Base-by-base conservation (phyloP, 2,797 vertebrate species). In the Novumbra hubbsi region DNA sequence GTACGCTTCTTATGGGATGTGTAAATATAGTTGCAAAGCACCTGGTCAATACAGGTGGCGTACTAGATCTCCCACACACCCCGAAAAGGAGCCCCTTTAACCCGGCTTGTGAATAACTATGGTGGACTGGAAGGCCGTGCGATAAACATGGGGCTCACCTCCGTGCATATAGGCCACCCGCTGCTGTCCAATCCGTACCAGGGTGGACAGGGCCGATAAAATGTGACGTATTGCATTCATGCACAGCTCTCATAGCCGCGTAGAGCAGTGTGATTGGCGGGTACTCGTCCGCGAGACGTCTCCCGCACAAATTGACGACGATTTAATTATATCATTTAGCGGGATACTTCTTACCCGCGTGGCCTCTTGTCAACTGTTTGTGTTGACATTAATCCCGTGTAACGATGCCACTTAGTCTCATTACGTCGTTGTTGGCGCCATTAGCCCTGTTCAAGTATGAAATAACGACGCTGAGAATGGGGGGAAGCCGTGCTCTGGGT, bases 101-200 rank as follows among this genome's bases (percentile, higher is more conserved):
- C 77, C 77, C 28, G 79, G 88, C 90, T 91, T 88, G 91, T 92
- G 92, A 92, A 93, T 92, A 92, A 92, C 89, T 78, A 81, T 76
- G 85, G 84, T 68, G 77, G 82, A 84, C 85, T 82, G 79, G 85
- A 34, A 84, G 83, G 86, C 80, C 16, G 70, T 81, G 87, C 85
- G 83, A 84, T 90, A 87, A 91, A 87, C 85, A 78, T 83, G 82
- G 5, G 88, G 91, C 90, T 93, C 91, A 93, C 88, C 90, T 89
- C 84, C n/a, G 68, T 82, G 80, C 86, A 89, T 90, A 80, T 90
- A 89, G 90, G 87, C 84, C 89, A 88, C 72, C 2, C 34, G 19
- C 34, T 12, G 32, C 65, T 38, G 65, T 12, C 9, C 19, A 21
- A 17, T 12, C 17, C 5, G 19, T 21, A 38, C 32, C 48, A 17